Base-by-base conservation (phyloP, 2,797 vertebrate species). In the Crax fasciolata region DNA sequence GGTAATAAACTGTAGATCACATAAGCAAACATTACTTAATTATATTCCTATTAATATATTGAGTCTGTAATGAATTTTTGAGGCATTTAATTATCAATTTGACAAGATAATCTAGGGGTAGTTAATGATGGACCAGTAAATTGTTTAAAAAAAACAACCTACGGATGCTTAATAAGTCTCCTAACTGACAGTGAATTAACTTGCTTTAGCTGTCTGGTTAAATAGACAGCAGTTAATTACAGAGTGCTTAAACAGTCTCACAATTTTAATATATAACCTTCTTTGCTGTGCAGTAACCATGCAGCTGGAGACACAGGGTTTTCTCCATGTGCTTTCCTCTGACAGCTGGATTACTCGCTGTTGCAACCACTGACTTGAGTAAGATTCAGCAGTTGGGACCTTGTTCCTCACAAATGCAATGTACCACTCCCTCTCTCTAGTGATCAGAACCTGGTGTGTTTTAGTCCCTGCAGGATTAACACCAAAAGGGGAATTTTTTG, bases 51-150 rank as follows among this genome's bases (percentile, higher is more conserved):
- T 98, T 98, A 97, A 97, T 97, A 96, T 84, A 96, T 94, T 70
- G 90, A 97, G 95, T 93, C 96, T 90, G 79, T 96, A 97, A 98
- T 97, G 96, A 97, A 97, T 97, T 98, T 97, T 97, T 97, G 97
- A 97, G 97, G 95, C 92, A 97, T 98, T 98, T 98, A 97, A 98
- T 98, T 97, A 97, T 95, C 95, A 97, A 95, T 97, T 97, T 98
- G 97, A 98, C 97, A 98, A 97, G 97, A 97, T 97, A 98, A 98
- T 98, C 97, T 96, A 96, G 92, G 95, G 93, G 95, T 97, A 97
- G 98, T 97, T 97, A 97, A 97, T 97, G 97, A 97, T 84, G 90
- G 96, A 96, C 97, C 96, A 96, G 96, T 95, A 97, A 97, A 97
- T 97, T 98, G 95, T 97, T 35, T 97, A 76, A 97, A 92, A 83